Conservation (phyloP, 2,797 vertebrate species). For the Ciconia nigra region DNA sequence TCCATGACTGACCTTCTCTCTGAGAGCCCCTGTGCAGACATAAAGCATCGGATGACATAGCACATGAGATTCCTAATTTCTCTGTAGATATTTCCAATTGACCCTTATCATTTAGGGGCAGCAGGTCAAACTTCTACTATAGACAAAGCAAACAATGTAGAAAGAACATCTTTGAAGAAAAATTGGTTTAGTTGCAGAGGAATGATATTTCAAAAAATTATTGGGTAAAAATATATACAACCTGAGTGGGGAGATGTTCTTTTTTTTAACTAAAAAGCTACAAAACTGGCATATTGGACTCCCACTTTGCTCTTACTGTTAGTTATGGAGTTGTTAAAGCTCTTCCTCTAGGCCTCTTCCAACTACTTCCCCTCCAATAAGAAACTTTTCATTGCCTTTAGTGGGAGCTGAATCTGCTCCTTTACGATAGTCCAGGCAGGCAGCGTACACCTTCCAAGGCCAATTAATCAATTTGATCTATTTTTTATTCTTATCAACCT, state of each 20-base stretch:
- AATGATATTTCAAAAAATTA: background rate
- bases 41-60: background rate
- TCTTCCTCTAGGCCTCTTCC: background rate
- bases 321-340: background rate
- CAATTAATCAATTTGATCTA: background rate
- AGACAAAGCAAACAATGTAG: background rate
- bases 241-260: background rate
- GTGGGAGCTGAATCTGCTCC: background rate
- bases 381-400: background rate
- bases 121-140: background rate
- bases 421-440: accelerated
- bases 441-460: background rate
- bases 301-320: background rate
- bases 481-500: background rate
- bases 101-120: background rate
- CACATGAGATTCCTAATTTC: background rate
- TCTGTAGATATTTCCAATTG: background rate
- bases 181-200: background rate
- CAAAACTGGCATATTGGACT: background rate
- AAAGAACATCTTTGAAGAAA: background rate
- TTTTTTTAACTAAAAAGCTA: background rate
- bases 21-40: background rate
- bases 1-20: background rate
- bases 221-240: background rate
- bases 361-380: background rate